Evolutionary conservation across 35 echinoderm and acorn worm genomes (phyloP).

Genomic region (Apostichopus californicus): DNA sequence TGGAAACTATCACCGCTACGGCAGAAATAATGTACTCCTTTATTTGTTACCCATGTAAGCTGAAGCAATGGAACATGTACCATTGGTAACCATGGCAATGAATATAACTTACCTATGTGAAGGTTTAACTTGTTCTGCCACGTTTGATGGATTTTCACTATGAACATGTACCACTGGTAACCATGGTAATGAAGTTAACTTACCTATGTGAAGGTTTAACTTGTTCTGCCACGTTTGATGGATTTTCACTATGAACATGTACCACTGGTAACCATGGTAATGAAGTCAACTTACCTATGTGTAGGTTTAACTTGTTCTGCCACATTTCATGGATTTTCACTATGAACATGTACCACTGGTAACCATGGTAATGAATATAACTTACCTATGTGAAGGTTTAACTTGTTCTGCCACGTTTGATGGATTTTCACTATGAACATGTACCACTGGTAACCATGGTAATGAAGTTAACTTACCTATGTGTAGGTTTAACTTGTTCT

Average conservation of each 20-base stretch:
- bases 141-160: slow-evolving; percentile 87
- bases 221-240: too few relatives aligned
- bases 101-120: slow-evolving; percentile 83
- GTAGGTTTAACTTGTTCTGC: slow-evolving; percentile 89
- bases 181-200: too few relatives aligned
- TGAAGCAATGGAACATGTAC: background rate
- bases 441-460: background rate
- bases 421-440: slow-evolving; percentile 73
- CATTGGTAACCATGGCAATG: background rate
- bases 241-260: too few relatives aligned
- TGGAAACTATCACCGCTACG: too few relatives aligned
- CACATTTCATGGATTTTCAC: slow-evolving; percentile 89
- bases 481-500: slow-evolving; percentile 88
- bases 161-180: too few relatives aligned
- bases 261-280: background rate
- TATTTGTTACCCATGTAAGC: background rate
- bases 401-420: slow-evolving; percentile 89
- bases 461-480: slow-evolving; percentile 70
- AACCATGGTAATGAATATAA: background rate
- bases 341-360: slow-evolving; percentile 45
- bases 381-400: slow-evolving; percentile 93
- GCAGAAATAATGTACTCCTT: background rate
- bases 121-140: slow-evolving; percentile 92
- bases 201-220: too few relatives aligned
- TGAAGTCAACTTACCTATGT: slow-evolving; percentile 77